Evolutionary conservation across 1,140 invertebrate species (phyloP).

Genomic region (Hyposmocoma kahamanoa): DNA sequence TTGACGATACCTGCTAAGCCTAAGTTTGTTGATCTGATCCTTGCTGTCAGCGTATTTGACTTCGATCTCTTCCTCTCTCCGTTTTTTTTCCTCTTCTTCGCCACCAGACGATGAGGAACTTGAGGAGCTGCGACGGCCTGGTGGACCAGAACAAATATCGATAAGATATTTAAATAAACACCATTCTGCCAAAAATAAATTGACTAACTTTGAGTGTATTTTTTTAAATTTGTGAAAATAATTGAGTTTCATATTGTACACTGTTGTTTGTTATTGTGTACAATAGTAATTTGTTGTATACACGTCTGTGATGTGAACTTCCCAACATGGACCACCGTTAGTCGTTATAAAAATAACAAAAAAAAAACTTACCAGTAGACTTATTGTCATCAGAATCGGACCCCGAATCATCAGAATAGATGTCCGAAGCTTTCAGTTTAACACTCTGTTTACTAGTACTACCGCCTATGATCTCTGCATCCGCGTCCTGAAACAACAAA

Average conservation of each 20-base stretch:
- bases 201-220: no score
- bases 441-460: conserved; percentile 69
- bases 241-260: no score
- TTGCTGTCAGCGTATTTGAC: conserved; percentile 78
- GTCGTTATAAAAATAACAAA: background rate
- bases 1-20: conserved; percentile 84
- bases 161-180: no score
- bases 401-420: conserved; percentile 96
- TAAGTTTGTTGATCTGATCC: conserved; percentile 91
- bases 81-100: conserved; percentile 37
- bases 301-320: no score
- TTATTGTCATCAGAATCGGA: conserved; percentile 82
- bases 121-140: conserved; percentile 39
- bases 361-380: conserved; percentile 38
- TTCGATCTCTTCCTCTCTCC: conserved; percentile 27
- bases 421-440: conserved; percentile 93
- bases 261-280: no score
- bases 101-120: conserved; percentile 38
- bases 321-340: background rate
- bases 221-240: no score
- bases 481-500: conserved; percentile 46
- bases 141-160: no score
- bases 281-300: no score
- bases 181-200: no score
- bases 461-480: conserved; percentile 75